Conservation (phyloP, 2,113 vertebrate genomes). For the Columba janthina region DNA sequence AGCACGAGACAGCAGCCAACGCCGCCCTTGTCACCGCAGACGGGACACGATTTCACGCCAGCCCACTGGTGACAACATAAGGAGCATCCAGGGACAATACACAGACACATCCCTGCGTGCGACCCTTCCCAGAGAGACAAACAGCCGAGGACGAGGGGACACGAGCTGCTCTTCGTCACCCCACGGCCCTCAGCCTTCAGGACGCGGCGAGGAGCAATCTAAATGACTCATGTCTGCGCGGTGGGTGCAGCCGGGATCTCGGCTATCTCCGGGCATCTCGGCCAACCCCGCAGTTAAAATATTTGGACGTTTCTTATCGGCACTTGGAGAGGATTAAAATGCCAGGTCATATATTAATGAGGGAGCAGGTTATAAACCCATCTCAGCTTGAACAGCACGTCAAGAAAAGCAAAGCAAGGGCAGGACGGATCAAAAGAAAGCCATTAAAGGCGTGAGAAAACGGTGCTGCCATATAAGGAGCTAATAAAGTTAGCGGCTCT, state of each 20-base stretch:
- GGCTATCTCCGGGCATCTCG: neutral
- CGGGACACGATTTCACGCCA: fast-evolving
- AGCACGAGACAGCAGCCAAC: neutral
- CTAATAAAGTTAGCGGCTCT: slow-evolving; percentile 45
- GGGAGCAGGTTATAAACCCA: slow-evolving; percentile 22
- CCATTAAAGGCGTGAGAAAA: slow-evolving; percentile 59
- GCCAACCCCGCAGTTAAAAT: neutral
- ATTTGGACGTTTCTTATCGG: neutral
- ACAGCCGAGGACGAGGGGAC: neutral
- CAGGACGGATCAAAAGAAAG: slow-evolving; percentile 25
- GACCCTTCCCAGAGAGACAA: neutral
- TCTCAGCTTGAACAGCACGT: neutral
- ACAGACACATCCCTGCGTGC: fast-evolving
- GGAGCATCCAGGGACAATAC: neutral
- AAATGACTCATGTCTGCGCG: neutral
- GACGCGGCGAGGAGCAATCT: neutral
- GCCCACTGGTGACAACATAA: fast-evolving
- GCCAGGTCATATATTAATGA: neutral
- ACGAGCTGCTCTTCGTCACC: neutral
- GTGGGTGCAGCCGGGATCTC: neutral
- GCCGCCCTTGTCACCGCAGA: fast-evolving
- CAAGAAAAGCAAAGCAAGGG: neutral
- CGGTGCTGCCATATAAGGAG: slow-evolving; percentile 34
- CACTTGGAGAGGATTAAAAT: neutral
- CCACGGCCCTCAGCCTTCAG: neutral